Percentiles rank a stretch among this genome's conserved stretches.
These are phyloP conservation scores for Chaenocephalus aceratus DNA, from an alignment of 2,113 vertebrate species.

Conservation along the genomic window DNA sequence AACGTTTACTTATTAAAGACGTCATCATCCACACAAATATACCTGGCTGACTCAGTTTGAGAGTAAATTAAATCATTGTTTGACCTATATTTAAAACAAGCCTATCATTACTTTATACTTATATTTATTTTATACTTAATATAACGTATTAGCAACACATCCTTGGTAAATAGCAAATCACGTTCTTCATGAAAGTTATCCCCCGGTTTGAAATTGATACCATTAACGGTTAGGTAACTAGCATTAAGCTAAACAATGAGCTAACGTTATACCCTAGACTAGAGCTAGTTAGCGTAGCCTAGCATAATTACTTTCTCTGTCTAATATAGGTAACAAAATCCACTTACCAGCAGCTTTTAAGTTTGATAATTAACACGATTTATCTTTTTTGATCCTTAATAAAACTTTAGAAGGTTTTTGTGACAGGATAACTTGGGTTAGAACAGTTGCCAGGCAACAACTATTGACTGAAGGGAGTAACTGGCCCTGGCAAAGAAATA, in stretches of 20 bases:
- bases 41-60: too few relatives aligned
- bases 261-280: too few relatives aligned
- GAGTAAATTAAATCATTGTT: neutral
- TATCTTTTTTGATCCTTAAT: neutral
- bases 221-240: too few relatives aligned
- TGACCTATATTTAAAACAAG: neutral
- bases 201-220: neutral
- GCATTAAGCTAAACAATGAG: too few relatives aligned
- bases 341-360: neutral
- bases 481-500: neutral
- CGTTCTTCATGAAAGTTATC: neutral
- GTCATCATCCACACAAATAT: too few relatives aligned
- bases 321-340: neutral
- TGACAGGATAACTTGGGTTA: neutral
- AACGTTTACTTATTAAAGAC: accelerated
- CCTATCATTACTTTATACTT: neutral
- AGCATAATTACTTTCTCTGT: neutral
- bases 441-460: neutral
- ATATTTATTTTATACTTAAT: neutral
- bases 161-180: neutral
- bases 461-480: neutral
- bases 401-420: neutral
- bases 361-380: too few relatives aligned
- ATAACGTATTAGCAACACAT: neutral
- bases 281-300: neutral